Conservation (phyloP, 1,140 invertebrate genomes). For the Pseudomyrmex dendroicus region DNA sequence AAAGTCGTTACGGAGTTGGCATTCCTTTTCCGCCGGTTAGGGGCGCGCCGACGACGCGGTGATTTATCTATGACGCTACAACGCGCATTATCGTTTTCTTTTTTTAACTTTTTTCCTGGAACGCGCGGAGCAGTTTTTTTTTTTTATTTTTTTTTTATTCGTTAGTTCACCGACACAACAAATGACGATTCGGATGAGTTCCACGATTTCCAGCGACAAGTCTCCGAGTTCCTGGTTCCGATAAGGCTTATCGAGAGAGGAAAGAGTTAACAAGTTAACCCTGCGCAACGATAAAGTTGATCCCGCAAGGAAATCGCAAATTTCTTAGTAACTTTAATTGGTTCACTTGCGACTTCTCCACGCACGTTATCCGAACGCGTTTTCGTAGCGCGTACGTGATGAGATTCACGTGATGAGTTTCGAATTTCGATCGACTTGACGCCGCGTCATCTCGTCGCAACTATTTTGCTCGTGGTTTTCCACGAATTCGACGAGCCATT, state of each 20-base stretch:
- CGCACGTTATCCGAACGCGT: too few relatives aligned
- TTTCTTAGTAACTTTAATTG: too few relatives aligned
- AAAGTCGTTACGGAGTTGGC: constrained; percentile 58
- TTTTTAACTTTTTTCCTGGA: background rate
- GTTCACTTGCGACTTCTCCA: too few relatives aligned
- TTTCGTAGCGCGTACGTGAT: too few relatives aligned
- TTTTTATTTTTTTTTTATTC: too few relatives aligned
- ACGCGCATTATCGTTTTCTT: background rate
- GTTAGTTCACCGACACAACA: too few relatives aligned
- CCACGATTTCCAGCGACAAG: background rate
- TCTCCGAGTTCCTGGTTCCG: constrained; percentile 7
- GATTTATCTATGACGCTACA: constrained; percentile 14
- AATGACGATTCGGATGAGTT: background rate
- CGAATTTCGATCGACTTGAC: background rate
- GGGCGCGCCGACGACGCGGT: constrained; percentile 4
- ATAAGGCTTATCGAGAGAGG: background rate
- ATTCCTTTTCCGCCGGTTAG: constrained; percentile 42
- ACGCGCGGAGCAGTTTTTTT: background rate
- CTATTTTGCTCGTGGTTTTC: background rate
- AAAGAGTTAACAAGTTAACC: background rate
- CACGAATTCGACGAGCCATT: background rate
- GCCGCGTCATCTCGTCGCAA: background rate
- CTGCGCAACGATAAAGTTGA: background rate
- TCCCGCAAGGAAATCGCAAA: background rate
- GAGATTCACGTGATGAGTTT: too few relatives aligned